Base-by-base conservation (phyloP, 2,888 invertebrate genomes). In the Leptura quadrifasciata region DNA sequence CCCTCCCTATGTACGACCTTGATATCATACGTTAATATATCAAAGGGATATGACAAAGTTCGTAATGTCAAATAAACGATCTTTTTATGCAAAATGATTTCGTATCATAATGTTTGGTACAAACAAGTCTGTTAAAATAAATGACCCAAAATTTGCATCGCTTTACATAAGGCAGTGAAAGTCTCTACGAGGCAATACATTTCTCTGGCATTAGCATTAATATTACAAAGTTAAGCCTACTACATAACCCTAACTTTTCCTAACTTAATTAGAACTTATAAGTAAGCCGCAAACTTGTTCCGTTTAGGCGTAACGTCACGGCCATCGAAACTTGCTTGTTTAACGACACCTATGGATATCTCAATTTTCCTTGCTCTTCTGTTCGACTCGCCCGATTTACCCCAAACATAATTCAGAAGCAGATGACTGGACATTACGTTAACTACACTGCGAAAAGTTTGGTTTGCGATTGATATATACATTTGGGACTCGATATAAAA, bases 51-150 rank as follows among this genome's bases (percentile, higher is more conserved):
- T 57, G 35, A 55, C 18, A 35, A 18, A 58, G 39, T 47, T 69
- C 35, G 61, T 20, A 55, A 58, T 63, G 21, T 31, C 69, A 64
- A 72, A 72, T 76, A 78, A 80, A 78, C 76, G 78, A 78, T 72
- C 31, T 74, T 80, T 78, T 78, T 71, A 80, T 78, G 80, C 76
- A 77, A 76, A 77, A 75, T 67, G 71, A 75, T 78, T 77, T 75
- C 67, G 75, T 68, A 78, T 76, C 76, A 75, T 76, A 72, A 80
- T 75, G 80, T 74, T 74, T 68, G 61, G 65, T 78, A 77, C 77
- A 78, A 78, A 80, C 78, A 78, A 78, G 76, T 74, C 74, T 67
- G 67, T 70, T 57, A 74, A 74, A 76, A 80, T 76, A 73, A 80
- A 78, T 76, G 74, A 70, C 61, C 67, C 58, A 18, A 68, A 77